phyloP scores from a whole-genome alignment of 1,140 invertebrate genomes.

The honey bee (Apis mellifera) region DNA sequence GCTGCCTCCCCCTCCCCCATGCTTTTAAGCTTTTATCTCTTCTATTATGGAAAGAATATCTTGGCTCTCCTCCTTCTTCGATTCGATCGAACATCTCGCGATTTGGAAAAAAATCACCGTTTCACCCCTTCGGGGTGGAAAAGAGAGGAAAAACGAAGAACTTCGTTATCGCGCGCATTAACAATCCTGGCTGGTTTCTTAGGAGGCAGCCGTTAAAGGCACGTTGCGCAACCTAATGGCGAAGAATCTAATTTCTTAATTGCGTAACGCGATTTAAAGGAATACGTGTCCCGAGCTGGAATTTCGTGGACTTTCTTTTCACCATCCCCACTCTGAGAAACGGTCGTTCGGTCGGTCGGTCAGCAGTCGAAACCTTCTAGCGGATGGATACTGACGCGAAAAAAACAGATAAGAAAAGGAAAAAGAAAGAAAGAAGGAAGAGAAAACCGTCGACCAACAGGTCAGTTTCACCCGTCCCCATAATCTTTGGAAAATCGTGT shows the following conservation, averaged over 20 bases:
- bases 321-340: background rate
- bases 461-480: slow-evolving; percentile 40
- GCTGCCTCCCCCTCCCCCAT: background rate
- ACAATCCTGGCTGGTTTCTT: slow-evolving; percentile 36
- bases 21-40: background rate
- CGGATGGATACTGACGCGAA: background rate
- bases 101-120: background rate
- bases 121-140: slow-evolving; percentile 2
- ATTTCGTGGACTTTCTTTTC: slow-evolving; percentile 61
- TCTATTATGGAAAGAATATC: background rate
- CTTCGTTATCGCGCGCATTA: slow-evolving; percentile 16
- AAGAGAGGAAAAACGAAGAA: background rate
- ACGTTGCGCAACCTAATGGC: slow-evolving; percentile 55
- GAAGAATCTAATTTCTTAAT: slow-evolving; percentile 61
- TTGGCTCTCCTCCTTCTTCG: background rate
- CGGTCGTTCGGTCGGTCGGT: background rate
- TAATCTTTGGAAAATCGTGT: too few relatives aligned
- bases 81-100: background rate
- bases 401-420: too few relatives aligned
- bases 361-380: background rate
- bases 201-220: slow-evolving; percentile 34
- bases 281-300: slow-evolving; percentile 8
- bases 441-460: slow-evolving; percentile 30
- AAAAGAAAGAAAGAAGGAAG: background rate
- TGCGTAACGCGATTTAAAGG: slow-evolving; percentile 37